phyloP scores from a whole-genome alignment of 64 coral and sea anemone species.

The Exaiptasia diaphana region DNA sequence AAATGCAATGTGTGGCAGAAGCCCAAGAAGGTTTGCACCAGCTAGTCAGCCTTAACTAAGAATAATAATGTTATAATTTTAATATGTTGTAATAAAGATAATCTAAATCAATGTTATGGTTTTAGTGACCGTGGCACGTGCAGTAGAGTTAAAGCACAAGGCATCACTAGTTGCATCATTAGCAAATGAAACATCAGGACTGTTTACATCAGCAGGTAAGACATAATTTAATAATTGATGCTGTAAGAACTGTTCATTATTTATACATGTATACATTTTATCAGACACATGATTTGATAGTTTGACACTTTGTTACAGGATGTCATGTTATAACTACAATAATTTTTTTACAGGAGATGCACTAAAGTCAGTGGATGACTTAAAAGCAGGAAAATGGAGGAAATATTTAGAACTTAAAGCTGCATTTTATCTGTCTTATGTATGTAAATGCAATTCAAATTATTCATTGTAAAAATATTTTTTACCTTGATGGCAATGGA shows the following conservation, averaged over 20 bases:
- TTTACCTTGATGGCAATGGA: background rate
- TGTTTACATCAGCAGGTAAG: conserved; percentile 84
- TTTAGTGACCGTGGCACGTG: conserved; percentile 92
- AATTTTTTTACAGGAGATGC: conserved; percentile 82
- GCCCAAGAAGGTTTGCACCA: conserved; percentile 83
- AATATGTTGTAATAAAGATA: background rate
- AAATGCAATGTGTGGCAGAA: conserved; percentile 96
- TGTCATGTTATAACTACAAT: background rate
- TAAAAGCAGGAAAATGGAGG: conserved; percentile 95
- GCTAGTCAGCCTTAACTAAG: too few relatives aligned
- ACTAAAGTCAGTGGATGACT: conserved; percentile 74
- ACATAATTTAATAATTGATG: too few relatives aligned
- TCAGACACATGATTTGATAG: too few relatives aligned
- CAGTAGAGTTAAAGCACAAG: conserved; percentile 96
- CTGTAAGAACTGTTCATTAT: background rate
- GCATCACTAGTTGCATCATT: conserved; percentile 80
- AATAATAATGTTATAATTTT: background rate
- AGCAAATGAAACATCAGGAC: conserved; percentile 86
- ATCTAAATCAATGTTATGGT: too few relatives aligned
- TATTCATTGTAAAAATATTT: too few relatives aligned
- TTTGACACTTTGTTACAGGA: background rate
- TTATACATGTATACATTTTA: background rate
- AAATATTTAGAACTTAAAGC: conserved; percentile 96
- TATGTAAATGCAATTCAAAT: conserved; percentile 31
- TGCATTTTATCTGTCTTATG: conserved; percentile 86